A percentile compares a stretch with the other conserved stretches of the same genome.
Evolutionary conservation across 2,797 vertebrate genomes (phyloP).

Genomic region (Acrossocheilus wenchowensis): DNA sequence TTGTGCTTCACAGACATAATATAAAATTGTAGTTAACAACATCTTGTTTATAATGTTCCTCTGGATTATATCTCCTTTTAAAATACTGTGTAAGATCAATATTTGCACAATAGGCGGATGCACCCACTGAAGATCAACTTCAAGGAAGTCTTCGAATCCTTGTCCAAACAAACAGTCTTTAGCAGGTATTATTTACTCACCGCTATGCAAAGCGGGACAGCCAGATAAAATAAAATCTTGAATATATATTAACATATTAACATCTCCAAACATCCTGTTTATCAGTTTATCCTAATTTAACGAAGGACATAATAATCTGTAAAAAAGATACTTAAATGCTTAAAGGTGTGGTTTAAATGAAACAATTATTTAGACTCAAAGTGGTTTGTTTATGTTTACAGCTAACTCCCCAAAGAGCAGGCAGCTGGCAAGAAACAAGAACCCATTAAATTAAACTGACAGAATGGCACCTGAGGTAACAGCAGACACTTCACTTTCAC

Average conservation of each 20-base stretch:
- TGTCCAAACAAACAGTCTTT: slow-evolving; percentile 50
- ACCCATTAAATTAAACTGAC: slow-evolving; percentile 14
- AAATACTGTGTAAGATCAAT: slow-evolving; percentile 73
- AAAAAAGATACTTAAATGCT: background rate
- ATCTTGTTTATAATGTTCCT: slow-evolving; percentile 20
- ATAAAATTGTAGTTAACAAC: background rate
- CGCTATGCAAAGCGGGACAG: slow-evolving; percentile 40
- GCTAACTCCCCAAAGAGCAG: background rate
- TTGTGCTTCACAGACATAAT: background rate
- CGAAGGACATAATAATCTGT: slow-evolving; percentile 32
- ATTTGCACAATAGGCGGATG: slow-evolving; percentile 68
- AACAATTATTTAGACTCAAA: slow-evolving; percentile 12
- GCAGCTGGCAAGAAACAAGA: slow-evolving; percentile 5
- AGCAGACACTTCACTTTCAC: slow-evolving; percentile 48
- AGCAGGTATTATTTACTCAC: slow-evolving; percentile 64
- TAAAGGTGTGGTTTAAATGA: background rate
- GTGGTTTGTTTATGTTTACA: background rate
- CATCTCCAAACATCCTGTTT: slow-evolving; percentile 49
- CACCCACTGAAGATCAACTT: slow-evolving; percentile 67
- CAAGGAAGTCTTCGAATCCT: slow-evolving; percentile 72
- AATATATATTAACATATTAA: slow-evolving; percentile 65
- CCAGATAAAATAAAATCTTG: slow-evolving; percentile 62
- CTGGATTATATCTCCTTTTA: slow-evolving; percentile 66
- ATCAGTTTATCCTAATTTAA: slow-evolving; percentile 36
- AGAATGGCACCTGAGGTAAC: slow-evolving; percentile 44